Percentiles rank a stretch among this genome's conserved stretches.
Conservation (phyloP, 1,140 invertebrate species). For the Drosophila persimilis region DNA sequence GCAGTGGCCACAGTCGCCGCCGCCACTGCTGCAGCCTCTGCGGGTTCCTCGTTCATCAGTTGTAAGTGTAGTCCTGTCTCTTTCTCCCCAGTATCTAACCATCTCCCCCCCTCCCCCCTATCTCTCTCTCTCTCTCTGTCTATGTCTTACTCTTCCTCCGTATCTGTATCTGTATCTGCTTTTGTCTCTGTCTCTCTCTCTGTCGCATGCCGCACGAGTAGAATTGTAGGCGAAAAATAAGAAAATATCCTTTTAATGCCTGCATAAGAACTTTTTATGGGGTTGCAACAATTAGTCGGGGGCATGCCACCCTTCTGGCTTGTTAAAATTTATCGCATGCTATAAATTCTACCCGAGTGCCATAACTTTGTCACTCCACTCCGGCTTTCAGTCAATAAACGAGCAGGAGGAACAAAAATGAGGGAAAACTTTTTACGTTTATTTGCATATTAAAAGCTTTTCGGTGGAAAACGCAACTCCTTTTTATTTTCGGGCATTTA, state of each 20-base stretch:
- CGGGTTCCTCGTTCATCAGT: constrained; percentile 71
- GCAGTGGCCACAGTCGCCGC: constrained; percentile 40
- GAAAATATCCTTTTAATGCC: constrained; percentile 15
- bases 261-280: constrained; percentile 33
- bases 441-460: constrained; percentile 69
- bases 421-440: constrained; percentile 58
- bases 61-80: constrained; percentile 73
- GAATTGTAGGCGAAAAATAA: constrained; percentile 25
- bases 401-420: constrained; percentile 12
- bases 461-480: constrained; percentile 10
- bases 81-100: constrained; percentile 17
- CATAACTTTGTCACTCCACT: constrained; percentile 69
- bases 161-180: constrained; percentile 9
- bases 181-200: neutral
- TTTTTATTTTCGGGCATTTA: constrained; percentile 56
- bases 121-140: neutral
- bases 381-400: constrained; percentile 67
- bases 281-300: constrained; percentile 42
- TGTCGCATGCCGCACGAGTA: constrained; percentile 50
- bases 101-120: neutral
- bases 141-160: constrained; percentile 1
- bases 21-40: constrained; percentile 31
- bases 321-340: constrained; percentile 77
- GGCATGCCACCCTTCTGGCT: constrained; percentile 24
- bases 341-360: constrained; percentile 63